Evolutionary conservation across 2,888 invertebrate genomes (phyloP).

Genomic region (Agrotis segetum): DNA sequence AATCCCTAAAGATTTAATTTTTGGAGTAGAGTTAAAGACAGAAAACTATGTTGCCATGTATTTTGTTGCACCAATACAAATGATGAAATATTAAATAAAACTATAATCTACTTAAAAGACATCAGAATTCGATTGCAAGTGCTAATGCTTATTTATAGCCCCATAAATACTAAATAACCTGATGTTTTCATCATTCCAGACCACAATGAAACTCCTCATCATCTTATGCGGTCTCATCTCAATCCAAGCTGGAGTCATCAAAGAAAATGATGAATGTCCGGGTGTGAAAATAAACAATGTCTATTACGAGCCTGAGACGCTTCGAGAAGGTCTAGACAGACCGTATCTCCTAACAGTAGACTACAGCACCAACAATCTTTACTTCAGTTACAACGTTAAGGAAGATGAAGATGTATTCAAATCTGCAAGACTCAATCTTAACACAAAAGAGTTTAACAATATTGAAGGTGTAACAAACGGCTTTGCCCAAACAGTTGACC

Average conservation of each 20-base stretch:
- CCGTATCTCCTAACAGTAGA: conserved; percentile 80
- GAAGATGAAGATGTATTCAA: conserved; percentile 72
- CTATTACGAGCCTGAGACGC: conserved; percentile 74
- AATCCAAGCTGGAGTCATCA: conserved; percentile 71
- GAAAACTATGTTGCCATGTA: background rate
- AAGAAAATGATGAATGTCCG: conserved; percentile 70
- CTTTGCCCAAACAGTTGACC: conserved; percentile 81
- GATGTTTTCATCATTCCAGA: conserved; percentile 42
- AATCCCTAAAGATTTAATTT: background rate
- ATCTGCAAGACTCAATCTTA: conserved; percentile 77
- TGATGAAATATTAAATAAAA: conserved; percentile 12
- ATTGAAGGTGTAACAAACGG: conserved; percentile 77
- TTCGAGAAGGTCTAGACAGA: conserved; percentile 75
- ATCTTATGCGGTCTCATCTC: conserved; percentile 66
- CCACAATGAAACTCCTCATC: conserved; percentile 71
- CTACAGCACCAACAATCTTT: conserved; percentile 76
- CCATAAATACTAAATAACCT: background rate
- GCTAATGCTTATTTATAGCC: conserved; percentile 4
- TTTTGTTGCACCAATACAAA: background rate
- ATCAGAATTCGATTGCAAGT: conserved; percentile 13
- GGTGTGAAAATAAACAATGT: conserved; percentile 71
- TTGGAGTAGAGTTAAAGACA: background rate
- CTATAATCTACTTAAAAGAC: conserved; percentile 4
- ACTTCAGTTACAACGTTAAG: conserved; percentile 79
- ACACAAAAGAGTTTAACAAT: conserved; percentile 76